These are phyloP conservation scores for Drosophila putrida DNA, from an alignment of 2,888 invertebrate genomes.

Conservation along the genomic window DNA sequence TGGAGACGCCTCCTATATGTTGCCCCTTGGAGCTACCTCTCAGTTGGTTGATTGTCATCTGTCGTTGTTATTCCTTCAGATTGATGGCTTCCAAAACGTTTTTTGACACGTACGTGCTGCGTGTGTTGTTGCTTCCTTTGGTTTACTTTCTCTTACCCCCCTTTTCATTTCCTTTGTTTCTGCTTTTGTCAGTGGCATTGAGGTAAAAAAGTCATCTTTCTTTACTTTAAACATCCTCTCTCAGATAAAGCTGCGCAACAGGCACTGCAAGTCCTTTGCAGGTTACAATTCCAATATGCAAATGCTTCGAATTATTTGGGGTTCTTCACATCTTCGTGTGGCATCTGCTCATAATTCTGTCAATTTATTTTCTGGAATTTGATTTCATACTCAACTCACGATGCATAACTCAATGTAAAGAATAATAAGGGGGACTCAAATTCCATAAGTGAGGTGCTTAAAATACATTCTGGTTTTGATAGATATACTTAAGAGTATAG, in stretches of 20 bases:
- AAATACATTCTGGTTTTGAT: conserved; percentile 4
- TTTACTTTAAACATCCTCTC: neutral
- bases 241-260: conserved; percentile 40
- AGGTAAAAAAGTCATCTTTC: conserved; percentile 4
- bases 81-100: conserved; percentile 67
- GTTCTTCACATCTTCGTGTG: conserved; percentile 13
- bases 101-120: conserved; percentile 59
- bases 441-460: neutral
- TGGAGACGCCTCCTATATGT: conserved; percentile 39
- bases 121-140: neutral
- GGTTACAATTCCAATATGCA: conserved; percentile 50
- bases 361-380: conserved; percentile 54
- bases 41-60: conserved; percentile 54
- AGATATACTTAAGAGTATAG: neutral
- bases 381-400: conserved; percentile 43
- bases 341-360: conserved; percentile 57
- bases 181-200: conserved; percentile 21
- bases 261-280: conserved; percentile 30
- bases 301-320: conserved; percentile 52
- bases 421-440: no score
- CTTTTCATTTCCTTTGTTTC: conserved; percentile 32
- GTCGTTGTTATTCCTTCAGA: conserved; percentile 58
- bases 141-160: neutral
- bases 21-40: conserved; percentile 1
- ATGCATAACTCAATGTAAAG: neutral